These are phyloP conservation scores for Lasioglossum calceatum DNA, from an alignment of 2,888 invertebrate genomes.

Conservation along the genomic window DNA sequence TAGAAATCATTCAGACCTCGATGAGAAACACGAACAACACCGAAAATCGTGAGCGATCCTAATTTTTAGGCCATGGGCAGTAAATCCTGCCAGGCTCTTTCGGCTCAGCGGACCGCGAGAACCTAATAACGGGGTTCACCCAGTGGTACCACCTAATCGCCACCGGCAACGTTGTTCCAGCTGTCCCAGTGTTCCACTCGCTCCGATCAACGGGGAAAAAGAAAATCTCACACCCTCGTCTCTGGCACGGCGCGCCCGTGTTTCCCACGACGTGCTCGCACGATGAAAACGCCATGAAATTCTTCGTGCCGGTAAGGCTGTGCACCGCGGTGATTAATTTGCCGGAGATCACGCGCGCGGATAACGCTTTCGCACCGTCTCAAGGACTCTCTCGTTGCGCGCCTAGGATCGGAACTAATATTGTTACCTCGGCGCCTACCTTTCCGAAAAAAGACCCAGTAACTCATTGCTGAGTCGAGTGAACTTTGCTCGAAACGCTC, in stretches of 20 bases:
- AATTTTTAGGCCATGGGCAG: neutral
- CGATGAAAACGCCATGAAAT: conserved; percentile 58
- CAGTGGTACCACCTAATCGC: neutral
- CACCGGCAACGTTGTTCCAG: conserved; percentile 16
- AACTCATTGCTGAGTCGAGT: neutral
- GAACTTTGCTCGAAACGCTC: neutral
- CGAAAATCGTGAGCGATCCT: neutral
- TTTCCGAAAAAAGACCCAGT: neutral
- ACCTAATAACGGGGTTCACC: neutral
- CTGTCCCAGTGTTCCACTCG: neutral
- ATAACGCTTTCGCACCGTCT: conserved; percentile 57
- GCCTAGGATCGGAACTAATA: conserved; percentile 23
- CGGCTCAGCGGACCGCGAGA: neutral
- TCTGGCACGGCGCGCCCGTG: neutral
- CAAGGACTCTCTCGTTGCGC: conserved; percentile 33
- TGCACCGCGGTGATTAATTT: conserved; percentile 53
- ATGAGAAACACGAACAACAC: neutral
- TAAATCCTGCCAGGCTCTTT: neutral
- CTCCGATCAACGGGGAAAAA: conserved; percentile 3
- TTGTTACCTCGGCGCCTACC: neutral
- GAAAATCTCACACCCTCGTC: conserved; percentile 40
- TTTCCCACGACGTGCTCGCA: conserved; percentile 56
- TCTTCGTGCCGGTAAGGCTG: conserved; percentile 37
- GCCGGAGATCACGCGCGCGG: conserved; percentile 42
- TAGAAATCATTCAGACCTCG: neutral